phyloP scores from a whole-genome alignment of 2,113 vertebrate species.

The Cyprinodon variegatus region DNA sequence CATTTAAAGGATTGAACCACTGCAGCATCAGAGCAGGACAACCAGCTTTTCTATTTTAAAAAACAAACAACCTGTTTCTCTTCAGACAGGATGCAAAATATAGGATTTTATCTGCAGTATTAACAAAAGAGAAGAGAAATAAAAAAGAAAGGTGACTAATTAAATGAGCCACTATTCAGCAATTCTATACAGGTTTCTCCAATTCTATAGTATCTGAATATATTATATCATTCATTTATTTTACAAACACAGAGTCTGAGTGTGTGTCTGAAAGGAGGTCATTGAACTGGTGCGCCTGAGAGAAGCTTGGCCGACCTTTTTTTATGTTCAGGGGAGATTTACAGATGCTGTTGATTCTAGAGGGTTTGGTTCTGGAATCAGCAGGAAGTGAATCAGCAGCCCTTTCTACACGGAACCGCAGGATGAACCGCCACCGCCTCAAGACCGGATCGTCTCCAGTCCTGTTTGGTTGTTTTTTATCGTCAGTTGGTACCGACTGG shows the following conservation, averaged over 20 bases:
- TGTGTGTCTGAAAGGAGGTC: slow-evolving; percentile 44
- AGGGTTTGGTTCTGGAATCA: no score
- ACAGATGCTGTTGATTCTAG: slow-evolving; percentile 7
- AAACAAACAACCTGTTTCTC: neutral
- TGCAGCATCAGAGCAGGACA: slow-evolving; percentile 73
- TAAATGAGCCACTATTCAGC: slow-evolving; percentile 79
- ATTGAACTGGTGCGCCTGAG: slow-evolving; percentile 37
- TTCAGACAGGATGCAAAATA: slow-evolving; percentile 60
- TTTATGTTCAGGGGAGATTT: slow-evolving; percentile 3
- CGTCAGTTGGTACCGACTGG: no score
- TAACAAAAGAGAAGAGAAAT: slow-evolving; percentile 50
- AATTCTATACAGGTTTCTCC: slow-evolving; percentile 80
- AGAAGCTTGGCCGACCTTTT: slow-evolving; percentile 27
- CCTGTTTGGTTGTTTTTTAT: no score
- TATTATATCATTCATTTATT: slow-evolving; percentile 79
- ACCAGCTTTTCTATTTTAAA: slow-evolving; percentile 49
- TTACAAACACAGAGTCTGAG: slow-evolving; percentile 68
- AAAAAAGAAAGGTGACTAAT: slow-evolving; percentile 72
- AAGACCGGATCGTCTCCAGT: no score
- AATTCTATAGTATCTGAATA: slow-evolving; percentile 82
- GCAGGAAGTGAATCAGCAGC: slow-evolving; percentile 3
- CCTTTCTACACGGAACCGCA: slow-evolving; percentile 37
- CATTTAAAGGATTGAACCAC: slow-evolving; percentile 52
- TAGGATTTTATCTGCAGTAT: slow-evolving; percentile 48
- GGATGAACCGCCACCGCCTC: no score